Conservation (phyloP, 2,113 vertebrate species). For the Oryctolagus cuniculus region DNA sequence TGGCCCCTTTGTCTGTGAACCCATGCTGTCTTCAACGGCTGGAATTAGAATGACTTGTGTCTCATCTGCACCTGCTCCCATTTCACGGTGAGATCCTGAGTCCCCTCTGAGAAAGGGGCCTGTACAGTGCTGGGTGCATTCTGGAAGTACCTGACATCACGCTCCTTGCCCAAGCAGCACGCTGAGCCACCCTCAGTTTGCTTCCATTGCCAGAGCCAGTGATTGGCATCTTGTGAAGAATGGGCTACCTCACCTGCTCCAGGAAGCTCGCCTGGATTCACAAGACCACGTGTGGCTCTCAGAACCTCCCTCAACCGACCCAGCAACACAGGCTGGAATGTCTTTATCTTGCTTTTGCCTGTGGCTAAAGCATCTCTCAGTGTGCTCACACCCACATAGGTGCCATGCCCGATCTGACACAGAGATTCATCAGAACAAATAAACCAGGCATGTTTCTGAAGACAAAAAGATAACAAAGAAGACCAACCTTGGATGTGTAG, state of each 20-base stretch:
- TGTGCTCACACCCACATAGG: not conserved
- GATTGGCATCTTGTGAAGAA: not conserved
- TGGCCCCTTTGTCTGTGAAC: not conserved
- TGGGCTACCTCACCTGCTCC: not conserved
- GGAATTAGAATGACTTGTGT: not conserved
- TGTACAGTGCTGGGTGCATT: fast-evolving
- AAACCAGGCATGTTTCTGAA: not conserved
- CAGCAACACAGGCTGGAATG: not conserved
- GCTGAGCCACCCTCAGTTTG: not conserved
- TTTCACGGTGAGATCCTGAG: not conserved
- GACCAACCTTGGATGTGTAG: conserved; percentile 90
- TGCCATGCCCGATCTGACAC: not conserved
- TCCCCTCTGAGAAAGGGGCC: not conserved
- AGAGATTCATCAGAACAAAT: not conserved
- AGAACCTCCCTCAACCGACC: not conserved
- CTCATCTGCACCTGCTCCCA: not conserved
- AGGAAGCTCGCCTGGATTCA: not conserved
- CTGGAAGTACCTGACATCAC: not conserved
- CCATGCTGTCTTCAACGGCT: not conserved
- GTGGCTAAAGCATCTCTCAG: not conserved
- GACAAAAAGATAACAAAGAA: not conserved
- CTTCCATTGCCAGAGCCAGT: fast-evolving
- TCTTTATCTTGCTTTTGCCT: not conserved
- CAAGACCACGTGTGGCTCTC: not conserved
- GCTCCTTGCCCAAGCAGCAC: not conserved